Conservation (phyloP, 2,888 invertebrate genomes). For the Hofmannophila pseudospretella region DNA sequence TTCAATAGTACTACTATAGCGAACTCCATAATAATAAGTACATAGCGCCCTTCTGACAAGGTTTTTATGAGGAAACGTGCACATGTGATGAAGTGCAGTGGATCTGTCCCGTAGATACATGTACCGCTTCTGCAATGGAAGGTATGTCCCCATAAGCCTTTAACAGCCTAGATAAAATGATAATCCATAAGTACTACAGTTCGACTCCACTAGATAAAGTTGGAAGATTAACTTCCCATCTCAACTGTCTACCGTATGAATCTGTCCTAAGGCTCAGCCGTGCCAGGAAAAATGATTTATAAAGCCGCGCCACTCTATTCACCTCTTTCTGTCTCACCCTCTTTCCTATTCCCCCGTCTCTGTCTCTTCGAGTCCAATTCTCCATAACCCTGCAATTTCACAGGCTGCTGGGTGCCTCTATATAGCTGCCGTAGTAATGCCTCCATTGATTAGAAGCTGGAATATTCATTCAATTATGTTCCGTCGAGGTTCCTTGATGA, state of each 20-base stretch:
- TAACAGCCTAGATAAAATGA: no score
- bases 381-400: no score
- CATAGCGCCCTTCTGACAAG: no score
- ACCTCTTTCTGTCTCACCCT: constrained; percentile 32
- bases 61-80: no score
- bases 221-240: neutral
- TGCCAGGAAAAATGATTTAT: constrained; percentile 75
- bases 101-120: no score
- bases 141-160: no score
- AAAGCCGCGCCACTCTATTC: constrained; percentile 44
- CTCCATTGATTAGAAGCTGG: constrained; percentile 74
- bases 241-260: constrained; percentile 20
- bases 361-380: constrained; percentile 64
- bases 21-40: no score
- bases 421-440: constrained; percentile 64
- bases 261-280: constrained; percentile 49
- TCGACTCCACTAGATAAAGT: no score
- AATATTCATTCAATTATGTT: constrained; percentile 76
- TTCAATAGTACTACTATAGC: no score
- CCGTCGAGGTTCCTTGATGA: constrained; percentile 55
- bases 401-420: constrained; percentile 66
- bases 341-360: constrained; percentile 29
- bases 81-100: no score
- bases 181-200: no score
- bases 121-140: no score